Conservation (phyloP, 2,888 invertebrate genomes). For the Catocala sponsa region DNA sequence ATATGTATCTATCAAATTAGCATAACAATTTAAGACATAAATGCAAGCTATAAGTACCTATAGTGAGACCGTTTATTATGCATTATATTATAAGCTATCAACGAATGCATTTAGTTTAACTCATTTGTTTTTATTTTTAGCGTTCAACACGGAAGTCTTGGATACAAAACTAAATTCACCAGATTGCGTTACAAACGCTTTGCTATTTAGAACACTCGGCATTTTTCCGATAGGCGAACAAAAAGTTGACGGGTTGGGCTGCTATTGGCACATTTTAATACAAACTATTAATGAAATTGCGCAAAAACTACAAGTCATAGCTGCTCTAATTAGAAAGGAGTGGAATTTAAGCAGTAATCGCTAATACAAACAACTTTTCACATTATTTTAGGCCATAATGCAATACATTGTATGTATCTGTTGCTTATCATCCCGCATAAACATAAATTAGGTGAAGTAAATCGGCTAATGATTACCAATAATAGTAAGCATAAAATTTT, state of each 20-base stretch:
- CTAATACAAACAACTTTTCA: constrained; percentile 1
- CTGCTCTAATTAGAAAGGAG: constrained; percentile 31
- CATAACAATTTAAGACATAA: too few species aligned
- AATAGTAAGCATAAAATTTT: too few species aligned
- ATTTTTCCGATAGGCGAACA: constrained; percentile 35
- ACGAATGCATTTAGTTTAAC: constrained; percentile 32
- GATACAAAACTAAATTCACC: constrained; percentile 24
- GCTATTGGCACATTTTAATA: constrained; percentile 41
- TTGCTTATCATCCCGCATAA: constrained; percentile 32
- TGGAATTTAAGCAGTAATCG: constrained; percentile 5
- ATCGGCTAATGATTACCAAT: background rate
- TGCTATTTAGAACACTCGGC: constrained; percentile 38
- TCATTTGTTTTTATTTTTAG: constrained; percentile 43
- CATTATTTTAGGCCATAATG: background rate
- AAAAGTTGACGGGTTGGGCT: constrained; percentile 41
- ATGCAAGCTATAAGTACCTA: constrained; percentile 14
- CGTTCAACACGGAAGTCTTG: constrained; percentile 38
- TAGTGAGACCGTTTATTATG: constrained; percentile 9
- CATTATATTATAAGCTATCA: constrained; percentile 23
- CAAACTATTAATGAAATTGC: constrained; percentile 41
- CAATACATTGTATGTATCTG: background rate
- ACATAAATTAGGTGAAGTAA: constrained; percentile 25
- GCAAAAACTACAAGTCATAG: constrained; percentile 35
- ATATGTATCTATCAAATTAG: too few species aligned
- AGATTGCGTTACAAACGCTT: constrained; percentile 45